Percentiles rank a stretch among this genome's conserved stretches.
Evolutionary conservation across 2,888 invertebrate species (phyloP).

Genomic region (Physocephala rufipes): DNA sequence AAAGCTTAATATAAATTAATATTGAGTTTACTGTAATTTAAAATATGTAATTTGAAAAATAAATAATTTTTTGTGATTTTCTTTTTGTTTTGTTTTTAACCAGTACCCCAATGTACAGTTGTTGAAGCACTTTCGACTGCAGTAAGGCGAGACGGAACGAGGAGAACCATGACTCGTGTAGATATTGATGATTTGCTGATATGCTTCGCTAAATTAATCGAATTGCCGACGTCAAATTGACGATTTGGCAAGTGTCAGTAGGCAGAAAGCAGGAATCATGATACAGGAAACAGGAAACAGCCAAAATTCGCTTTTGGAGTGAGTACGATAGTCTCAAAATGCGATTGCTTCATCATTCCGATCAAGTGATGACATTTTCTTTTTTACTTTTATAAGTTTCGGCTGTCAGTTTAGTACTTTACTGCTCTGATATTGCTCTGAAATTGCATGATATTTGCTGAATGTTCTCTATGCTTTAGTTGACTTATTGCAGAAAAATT

Average conservation of each 20-base stretch:
- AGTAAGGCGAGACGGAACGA: conserved; percentile 40
- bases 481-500: too few relatives aligned
- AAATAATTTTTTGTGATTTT: conserved; percentile 48
- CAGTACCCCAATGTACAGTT: conserved; percentile 65
- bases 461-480: too few relatives aligned
- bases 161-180: conserved; percentile 35
- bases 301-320: too few relatives aligned
- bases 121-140: conserved; percentile 45
- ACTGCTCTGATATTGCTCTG: too few relatives aligned
- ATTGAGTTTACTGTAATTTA: conserved; percentile 37
- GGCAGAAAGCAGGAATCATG: background rate
- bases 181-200: conserved; percentile 12
- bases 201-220: background rate
- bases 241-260: background rate
- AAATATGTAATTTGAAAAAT: conserved; percentile 41
- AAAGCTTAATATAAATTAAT: conserved; percentile 37
- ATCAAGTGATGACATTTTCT: too few relatives aligned
- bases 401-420: too few relatives aligned
- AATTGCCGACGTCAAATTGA: background rate
- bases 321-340: too few relatives aligned
- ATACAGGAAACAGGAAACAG: too few relatives aligned
- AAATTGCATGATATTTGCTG: too few relatives aligned
- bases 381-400: too few relatives aligned
- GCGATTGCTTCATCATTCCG: too few relatives aligned
- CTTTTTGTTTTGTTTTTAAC: conserved; percentile 56